phyloP scores from a whole-genome alignment of 1,140 invertebrate species.

The Sitodiplosis mosellana region DNA sequence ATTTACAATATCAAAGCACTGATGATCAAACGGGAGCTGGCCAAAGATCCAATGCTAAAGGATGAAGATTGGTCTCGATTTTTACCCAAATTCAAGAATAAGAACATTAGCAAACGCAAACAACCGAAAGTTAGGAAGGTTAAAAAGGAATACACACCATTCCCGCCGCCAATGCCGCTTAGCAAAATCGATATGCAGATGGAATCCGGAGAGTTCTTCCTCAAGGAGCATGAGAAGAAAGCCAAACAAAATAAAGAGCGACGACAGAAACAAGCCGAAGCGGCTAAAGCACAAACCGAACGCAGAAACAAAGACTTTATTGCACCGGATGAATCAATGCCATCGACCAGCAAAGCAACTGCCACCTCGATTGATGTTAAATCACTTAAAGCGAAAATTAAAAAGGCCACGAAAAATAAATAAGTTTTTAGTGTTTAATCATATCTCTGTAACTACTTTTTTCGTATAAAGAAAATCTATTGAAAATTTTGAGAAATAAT shows the following conservation, averaged over 20 bases:
- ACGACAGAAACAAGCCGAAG: conserved; percentile 50
- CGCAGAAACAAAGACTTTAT: conserved; percentile 63
- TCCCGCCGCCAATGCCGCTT: conserved; percentile 84
- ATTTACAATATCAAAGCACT: conserved; percentile 97
- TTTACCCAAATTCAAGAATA: conserved; percentile 87
- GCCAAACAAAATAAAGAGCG: conserved; percentile 52
- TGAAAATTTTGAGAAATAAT: too few species aligned
- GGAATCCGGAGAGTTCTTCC: conserved; percentile 92
- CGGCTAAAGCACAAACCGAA: conserved; percentile 52
- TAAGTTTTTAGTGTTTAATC: not conserved
- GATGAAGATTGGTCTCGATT: conserved; percentile 97
- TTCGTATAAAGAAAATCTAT: too few species aligned
- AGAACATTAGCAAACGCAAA: conserved; percentile 71
- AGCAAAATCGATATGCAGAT: conserved; percentile 89
- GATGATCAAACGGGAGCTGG: conserved; percentile 93
- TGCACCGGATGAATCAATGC: conserved; percentile 47
- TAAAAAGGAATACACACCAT: conserved; percentile 92
- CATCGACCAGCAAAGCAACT: conserved; percentile 14
- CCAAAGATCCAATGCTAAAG: conserved; percentile 76
- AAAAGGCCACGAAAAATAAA: conserved; percentile 24
- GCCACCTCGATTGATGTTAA: conserved; percentile 35
- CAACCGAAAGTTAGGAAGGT: conserved; percentile 66
- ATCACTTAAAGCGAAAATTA: conserved; percentile 51
- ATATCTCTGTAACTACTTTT: too few species aligned
- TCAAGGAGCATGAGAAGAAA: conserved; percentile 66